A percentile compares a stretch with the other conserved stretches of the same genome.
These are phyloP conservation scores for Oncorhynchus tshawytscha DNA, from an alignment of 2,113 vertebrate genomes.

Conservation along the genomic window DNA sequence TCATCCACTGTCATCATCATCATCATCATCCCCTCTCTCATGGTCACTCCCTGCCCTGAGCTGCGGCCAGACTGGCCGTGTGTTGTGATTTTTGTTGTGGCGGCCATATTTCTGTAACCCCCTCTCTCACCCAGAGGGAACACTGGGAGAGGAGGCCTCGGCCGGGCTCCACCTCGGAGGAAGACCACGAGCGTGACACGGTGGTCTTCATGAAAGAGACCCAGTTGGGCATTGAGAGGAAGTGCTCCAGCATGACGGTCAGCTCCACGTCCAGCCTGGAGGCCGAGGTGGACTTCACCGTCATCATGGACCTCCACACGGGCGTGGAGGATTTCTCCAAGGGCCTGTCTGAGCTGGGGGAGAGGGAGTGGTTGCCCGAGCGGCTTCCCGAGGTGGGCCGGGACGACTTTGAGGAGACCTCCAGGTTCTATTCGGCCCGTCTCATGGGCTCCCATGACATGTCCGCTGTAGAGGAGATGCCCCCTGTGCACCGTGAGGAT, in stretches of 20 bases:
- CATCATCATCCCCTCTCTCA: neutral
- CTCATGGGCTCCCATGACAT: conserved; percentile 67
- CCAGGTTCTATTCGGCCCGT: conserved; percentile 68
- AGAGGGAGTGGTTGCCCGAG: conserved; percentile 49
- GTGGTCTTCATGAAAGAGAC: conserved; percentile 83
- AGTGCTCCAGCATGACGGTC: conserved; percentile 95
- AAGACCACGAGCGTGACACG: conserved; percentile 81
- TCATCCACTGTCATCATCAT: neutral
- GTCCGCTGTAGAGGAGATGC: conserved; percentile 65
- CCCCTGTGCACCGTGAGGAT: conserved; percentile 47
- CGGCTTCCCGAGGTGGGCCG: conserved; percentile 80
- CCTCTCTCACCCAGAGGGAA: conserved; percentile 67
- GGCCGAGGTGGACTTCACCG: conserved; percentile 92
- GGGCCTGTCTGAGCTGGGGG: conserved; percentile 78
- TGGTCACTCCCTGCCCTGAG: conserved; percentile 41
- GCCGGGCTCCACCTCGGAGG: conserved; percentile 68
- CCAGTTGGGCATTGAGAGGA: conserved; percentile 90
- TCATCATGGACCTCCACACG: conserved; percentile 85
- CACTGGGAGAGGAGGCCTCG: conserved; percentile 60
- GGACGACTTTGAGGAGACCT: conserved; percentile 77
- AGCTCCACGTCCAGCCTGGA: conserved; percentile 95
- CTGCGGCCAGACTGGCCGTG: neutral
- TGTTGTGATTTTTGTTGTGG: conserved; percentile 5
- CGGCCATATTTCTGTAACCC: conserved; percentile 17
- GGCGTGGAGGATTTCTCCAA: conserved; percentile 85